Evolutionary conservation across 2,888 invertebrate genomes (phyloP).

Genomic region (Flexamia atlantica): DNA sequence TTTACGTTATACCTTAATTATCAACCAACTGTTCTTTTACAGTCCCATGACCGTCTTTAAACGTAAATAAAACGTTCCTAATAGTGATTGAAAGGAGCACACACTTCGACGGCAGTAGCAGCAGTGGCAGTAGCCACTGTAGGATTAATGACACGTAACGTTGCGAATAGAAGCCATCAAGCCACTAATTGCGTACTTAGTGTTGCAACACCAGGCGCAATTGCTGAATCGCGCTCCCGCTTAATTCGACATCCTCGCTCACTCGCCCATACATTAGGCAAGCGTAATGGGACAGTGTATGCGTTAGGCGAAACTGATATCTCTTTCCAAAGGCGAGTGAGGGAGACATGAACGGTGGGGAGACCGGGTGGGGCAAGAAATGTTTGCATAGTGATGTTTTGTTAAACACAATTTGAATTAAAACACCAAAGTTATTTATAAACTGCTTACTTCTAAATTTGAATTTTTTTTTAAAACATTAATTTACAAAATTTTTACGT

Average conservation of each 20-base stretch:
- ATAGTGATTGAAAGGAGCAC: neutral
- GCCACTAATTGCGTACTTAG: slow-evolving; percentile 25
- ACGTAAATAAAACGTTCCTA: neutral
- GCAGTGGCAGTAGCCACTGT: neutral
- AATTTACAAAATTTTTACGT: too few species aligned
- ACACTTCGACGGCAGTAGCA: neutral
- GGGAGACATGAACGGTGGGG: too few species aligned
- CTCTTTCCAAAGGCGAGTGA: too few species aligned
- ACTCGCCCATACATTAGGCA: slow-evolving; percentile 18
- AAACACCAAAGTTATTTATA: too few species aligned
- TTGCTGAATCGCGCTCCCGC: neutral
- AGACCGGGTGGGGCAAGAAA: too few species aligned
- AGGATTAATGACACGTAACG: slow-evolving; percentile 20
- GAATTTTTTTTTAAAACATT: too few species aligned
- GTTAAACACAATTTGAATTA: too few species aligned
- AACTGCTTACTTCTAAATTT: too few species aligned
- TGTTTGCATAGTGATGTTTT: too few species aligned
- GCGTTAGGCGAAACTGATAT: neutral
- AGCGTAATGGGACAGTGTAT: neutral
- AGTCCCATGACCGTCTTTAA: too few species aligned
- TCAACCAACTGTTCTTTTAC: neutral
- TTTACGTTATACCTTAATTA: neutral
- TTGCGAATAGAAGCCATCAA: slow-evolving; percentile 29
- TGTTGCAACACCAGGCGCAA: neutral
- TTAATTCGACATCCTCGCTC: slow-evolving; percentile 17